Percentiles rank a stretch among this genome's conserved stretches.
These are phyloP conservation scores for Calameuta filiformis DNA, from an alignment of 2,888 invertebrate genomes.

Conservation along the genomic window DNA sequence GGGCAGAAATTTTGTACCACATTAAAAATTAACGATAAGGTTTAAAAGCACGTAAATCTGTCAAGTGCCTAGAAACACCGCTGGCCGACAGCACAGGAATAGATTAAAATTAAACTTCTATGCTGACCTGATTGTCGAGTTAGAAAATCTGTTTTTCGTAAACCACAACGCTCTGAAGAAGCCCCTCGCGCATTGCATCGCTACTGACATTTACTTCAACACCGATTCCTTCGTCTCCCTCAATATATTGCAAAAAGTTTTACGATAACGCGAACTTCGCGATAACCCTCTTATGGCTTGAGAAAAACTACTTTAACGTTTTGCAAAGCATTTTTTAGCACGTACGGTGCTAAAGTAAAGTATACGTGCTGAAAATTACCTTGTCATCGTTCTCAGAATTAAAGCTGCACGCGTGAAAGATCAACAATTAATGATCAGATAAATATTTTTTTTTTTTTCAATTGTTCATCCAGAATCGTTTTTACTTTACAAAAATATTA, in stretches of 20 bases:
- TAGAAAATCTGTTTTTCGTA: conserved; percentile 43
- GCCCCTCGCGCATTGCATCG: conserved; percentile 57
- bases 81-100: neutral
- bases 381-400: neutral
- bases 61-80: neutral
- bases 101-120: neutral
- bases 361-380: neutral
- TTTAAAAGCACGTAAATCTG: neutral
- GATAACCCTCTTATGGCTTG: conserved; percentile 18
- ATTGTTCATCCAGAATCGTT: no score
- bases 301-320: neutral
- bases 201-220: conserved; percentile 26
- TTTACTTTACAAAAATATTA: neutral
- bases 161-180: conserved; percentile 50
- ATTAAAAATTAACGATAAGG: neutral
- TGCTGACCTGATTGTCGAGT: conserved; percentile 50
- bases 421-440: neutral
- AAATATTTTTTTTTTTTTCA: neutral
- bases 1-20: neutral
- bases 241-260: conserved; percentile 7
- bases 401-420: neutral
- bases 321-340: neutral
- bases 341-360: neutral
- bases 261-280: conserved; percentile 17
- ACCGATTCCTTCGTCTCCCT: conserved; percentile 11